phyloP scores from a whole-genome alignment of 2,113 vertebrate species.

The Psittacara wagleri region DNA sequence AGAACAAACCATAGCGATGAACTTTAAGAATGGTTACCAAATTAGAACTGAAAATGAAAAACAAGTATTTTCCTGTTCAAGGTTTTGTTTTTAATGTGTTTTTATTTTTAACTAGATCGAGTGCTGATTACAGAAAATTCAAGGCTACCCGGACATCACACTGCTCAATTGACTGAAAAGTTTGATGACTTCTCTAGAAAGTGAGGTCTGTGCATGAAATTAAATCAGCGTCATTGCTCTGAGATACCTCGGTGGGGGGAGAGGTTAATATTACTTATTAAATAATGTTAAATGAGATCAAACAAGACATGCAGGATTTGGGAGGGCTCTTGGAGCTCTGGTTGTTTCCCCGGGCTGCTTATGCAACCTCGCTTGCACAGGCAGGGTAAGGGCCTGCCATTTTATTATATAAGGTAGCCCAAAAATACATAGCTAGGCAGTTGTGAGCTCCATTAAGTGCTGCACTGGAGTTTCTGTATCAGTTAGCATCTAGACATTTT shows the following conservation, averaged over 20 bases:
- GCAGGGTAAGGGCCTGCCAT: slow-evolving; percentile 21
- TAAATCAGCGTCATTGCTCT: neutral
- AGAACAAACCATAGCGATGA: slow-evolving; percentile 28
- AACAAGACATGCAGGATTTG: slow-evolving; percentile 8
- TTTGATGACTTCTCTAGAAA: slow-evolving; percentile 58
- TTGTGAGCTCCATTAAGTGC: slow-evolving; percentile 9
- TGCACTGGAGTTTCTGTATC: neutral
- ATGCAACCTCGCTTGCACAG: slow-evolving; percentile 16
- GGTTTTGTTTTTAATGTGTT: neutral
- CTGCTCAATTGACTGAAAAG: slow-evolving; percentile 47
- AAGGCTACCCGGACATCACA: slow-evolving; percentile 44
- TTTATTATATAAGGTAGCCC: slow-evolving; percentile 43
- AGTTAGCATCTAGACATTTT: neutral
- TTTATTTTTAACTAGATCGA: slow-evolving; percentile 51
- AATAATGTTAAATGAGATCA: slow-evolving; percentile 11
- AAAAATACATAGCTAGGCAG: neutral
- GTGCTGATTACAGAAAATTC: slow-evolving; percentile 36
- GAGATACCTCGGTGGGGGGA: neutral
- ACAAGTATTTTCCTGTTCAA: slow-evolving; percentile 13
- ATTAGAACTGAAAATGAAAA: slow-evolving; percentile 18
- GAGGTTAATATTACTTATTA: neutral
- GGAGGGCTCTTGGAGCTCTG: neutral
- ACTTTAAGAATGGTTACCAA: slow-evolving; percentile 24
- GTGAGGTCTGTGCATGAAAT: neutral
- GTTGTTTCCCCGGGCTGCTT: slow-evolving; percentile 45